A percentile compares a stretch with the other conserved stretches of the same genome.
phyloP scores from a whole-genome alignment of 1,140 invertebrate species.

The Acromyrmex heyeri region DNA sequence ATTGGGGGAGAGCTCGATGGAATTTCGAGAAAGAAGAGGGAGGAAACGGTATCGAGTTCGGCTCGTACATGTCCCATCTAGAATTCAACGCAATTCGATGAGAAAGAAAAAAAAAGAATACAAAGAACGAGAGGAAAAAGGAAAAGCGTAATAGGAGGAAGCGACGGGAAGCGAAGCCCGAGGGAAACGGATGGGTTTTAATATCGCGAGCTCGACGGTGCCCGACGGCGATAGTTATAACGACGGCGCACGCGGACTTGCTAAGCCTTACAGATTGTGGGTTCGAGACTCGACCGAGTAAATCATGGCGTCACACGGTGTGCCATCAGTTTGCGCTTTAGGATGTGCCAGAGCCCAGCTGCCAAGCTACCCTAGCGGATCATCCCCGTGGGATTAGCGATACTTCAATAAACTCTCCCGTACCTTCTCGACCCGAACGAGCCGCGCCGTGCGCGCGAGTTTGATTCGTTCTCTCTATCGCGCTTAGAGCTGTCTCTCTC shows the following conservation, averaged over 20 bases:
- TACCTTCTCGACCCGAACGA: conserved; percentile 57
- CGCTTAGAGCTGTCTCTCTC: background rate
- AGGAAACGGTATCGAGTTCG: conserved; percentile 24
- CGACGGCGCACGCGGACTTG: conserved; percentile 75
- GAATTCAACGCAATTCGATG: conserved; percentile 50
- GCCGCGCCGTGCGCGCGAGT: conserved; percentile 20
- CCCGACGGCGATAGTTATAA: conserved; percentile 66
- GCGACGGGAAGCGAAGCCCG: conserved; percentile 73
- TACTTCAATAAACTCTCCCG: conserved; percentile 79
- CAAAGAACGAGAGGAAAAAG: conserved; percentile 20
- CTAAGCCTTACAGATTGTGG: conserved; percentile 84
- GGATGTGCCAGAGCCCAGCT: conserved; percentile 78
- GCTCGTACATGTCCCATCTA: conserved; percentile 47
- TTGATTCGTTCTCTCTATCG: background rate
- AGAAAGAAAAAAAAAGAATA: background rate
- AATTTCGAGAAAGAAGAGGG: conserved; percentile 38
- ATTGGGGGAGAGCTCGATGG: background rate
- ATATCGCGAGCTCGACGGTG: conserved; percentile 77
- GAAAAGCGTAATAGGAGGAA: conserved; percentile 65
- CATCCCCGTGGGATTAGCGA: conserved; percentile 79
- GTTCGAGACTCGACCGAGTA: conserved; percentile 81
- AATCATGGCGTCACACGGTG: conserved; percentile 81
- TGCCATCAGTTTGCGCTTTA: conserved; percentile 77
- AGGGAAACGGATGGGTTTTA: conserved; percentile 83
- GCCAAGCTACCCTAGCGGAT: conserved; percentile 75